These are phyloP conservation scores for Drosophila fungiperda DNA, from an alignment of 2,888 invertebrate genomes.

Conservation along the genomic window DNA sequence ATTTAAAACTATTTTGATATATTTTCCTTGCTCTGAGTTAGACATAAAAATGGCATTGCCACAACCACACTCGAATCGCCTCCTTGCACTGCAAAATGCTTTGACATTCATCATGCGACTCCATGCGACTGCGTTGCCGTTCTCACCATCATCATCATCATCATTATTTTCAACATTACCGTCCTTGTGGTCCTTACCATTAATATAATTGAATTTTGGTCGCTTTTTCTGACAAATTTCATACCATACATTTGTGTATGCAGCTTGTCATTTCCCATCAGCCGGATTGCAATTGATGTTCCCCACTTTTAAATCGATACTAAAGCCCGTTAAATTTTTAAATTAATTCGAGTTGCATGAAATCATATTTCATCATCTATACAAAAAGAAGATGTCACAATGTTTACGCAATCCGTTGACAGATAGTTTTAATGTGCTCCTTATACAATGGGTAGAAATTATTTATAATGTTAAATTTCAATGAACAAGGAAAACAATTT, in stretches of 20 bases:
- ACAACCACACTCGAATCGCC: conserved; percentile 1
- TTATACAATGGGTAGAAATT: not conserved
- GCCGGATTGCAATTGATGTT: conserved; percentile 9
- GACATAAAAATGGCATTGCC: conserved; percentile 35
- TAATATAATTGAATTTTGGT: conserved; percentile 58
- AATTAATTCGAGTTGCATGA: conserved; percentile 27
- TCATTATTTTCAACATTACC: not conserved
- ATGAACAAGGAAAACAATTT: not conserved
- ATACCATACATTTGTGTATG: conserved; percentile 26
- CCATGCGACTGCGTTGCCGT: conserved; percentile 21
- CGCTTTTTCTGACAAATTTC: conserved; percentile 29
- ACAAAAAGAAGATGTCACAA: conserved; percentile 13
- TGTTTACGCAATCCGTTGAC: conserved; percentile 27
- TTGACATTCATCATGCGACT: conserved; percentile 49
- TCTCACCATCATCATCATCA: not conserved
- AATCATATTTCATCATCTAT: conserved; percentile 29
- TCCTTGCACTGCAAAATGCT: conserved; percentile 33
- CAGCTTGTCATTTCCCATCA: conserved; percentile 11
- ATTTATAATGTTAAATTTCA: not conserved
- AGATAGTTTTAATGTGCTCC: not conserved
- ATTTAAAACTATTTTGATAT: conserved; percentile 28
- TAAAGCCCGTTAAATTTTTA: conserved; percentile 22
- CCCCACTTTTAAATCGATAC: conserved; percentile 31
- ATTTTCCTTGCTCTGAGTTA: conserved; percentile 3
- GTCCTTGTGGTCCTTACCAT: conserved; percentile 31